Base-by-base conservation (phyloP, 2,113 vertebrate genomes). In the Apteryx owenii region DNA sequence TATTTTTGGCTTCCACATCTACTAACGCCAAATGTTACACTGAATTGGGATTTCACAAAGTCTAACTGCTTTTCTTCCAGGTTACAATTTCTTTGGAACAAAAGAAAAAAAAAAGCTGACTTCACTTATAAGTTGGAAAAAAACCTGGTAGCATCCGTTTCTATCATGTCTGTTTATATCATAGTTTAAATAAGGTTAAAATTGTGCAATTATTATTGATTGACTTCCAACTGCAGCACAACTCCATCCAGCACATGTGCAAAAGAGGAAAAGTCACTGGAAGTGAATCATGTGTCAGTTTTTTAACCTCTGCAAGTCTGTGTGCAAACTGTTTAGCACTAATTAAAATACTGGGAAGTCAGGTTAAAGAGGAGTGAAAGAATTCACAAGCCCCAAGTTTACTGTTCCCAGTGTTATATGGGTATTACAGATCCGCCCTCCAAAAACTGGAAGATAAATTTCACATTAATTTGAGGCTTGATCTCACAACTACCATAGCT, bases 1-100 rank as follows among this genome's bases (percentile, higher is more conserved):
- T 97, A 95, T 96, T 97, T 97, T 95, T 94, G 85, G 91, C 94
- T 95, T 94, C 69, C 70, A 79, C 36, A 28, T 96, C 95, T 89
- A 96, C 80, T 42, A 88, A 95, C 95, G 93, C 95, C 97, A 98
- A 97, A 93, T 42, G 78, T 89, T 95, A 94, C 66, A 87, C 29
- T 81, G 89, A 86, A 87, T 2, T 93, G 61, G 79, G 94, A 96
- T 96, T 95, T 97, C 82, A 78, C 72, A 80, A 91, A 83, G 80
- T 61, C 69, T 89, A 88, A 78, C 33, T 88, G 84, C 81, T 97
- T 94, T 93, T 89, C 94, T 95, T 96, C 90, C 86, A 95, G 91
- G 79, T 96, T 85, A 93, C 64, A 89, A 77, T 42, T 69, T 61
- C 89, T 50, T 88, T 81, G 76, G 78, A 69, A 82, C 8, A 4